Base-by-base conservation (phyloP, 2,888 invertebrate species). In the Dichetophora obliterata region DNA sequence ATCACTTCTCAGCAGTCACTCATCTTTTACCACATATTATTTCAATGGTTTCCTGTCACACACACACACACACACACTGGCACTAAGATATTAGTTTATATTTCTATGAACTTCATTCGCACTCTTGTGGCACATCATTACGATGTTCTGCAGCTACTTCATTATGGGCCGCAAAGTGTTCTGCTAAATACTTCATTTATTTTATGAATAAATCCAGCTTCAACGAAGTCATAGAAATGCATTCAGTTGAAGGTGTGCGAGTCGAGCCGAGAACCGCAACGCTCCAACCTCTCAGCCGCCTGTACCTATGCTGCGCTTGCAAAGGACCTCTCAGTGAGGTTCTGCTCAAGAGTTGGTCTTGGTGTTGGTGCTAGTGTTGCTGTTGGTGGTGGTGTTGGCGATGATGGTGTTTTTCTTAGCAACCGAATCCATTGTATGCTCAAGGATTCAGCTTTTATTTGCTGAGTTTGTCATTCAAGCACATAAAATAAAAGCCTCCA, bases 141-240 rank as follows among this genome's bases (percentile, higher is more conserved):
- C 48, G 5, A 50, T 27, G 43, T 43, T 22, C 31, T 22, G 24
- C 22, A 14, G 27, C 52, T 31, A 16, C 48, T 61, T 27, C 37
- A 19, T 19, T 27, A 5, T 50, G n/a, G 9, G 48, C 31, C 57
- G 11, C 63, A 48, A 63, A 70, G 75, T 75, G 74, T 76, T 81
- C 79, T 81, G 78, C 85, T 85, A 85, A 86, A 85, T 84, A 82
- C 85, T 84, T 84, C 82, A 86, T 84, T 84, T 86, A 84, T 84
- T 84, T 83, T 82, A 85, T 84, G 85, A 86, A 85, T 83, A 83
- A 81, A 80, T 79, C 78, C 54, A 78, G 70, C 75, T 71, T 71
- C 74, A 78, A 68, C 75, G 61, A 5, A 73, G 61, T 63, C 68
- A 63, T 48, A 63, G 43, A 34, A 57, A 70, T 22, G 16, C 59